phyloP scores from a whole-genome alignment of 1,140 invertebrate genomes.

The Zaprionus ornatus region DNA sequence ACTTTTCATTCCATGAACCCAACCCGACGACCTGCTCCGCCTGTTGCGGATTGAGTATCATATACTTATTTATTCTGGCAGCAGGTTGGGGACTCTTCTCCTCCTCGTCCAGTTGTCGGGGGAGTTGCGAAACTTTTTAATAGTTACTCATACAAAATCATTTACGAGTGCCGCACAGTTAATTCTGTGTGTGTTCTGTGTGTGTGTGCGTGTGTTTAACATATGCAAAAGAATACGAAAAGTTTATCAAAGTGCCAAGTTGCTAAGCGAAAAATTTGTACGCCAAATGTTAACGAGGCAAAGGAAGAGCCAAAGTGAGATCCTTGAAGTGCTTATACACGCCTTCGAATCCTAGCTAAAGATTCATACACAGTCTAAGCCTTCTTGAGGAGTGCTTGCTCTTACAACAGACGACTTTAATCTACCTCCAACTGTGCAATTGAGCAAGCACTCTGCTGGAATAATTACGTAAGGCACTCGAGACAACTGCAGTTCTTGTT shows the following conservation, averaged over 20 bases:
- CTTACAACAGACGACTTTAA: background rate
- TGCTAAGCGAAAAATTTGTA: conserved; percentile 28
- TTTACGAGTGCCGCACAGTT: conserved; percentile 56
- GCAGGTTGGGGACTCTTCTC: background rate
- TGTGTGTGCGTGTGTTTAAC: conserved; percentile 12
- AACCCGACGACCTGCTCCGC: background rate
- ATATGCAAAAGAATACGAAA: conserved; percentile 35
- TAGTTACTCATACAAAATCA: conserved; percentile 79
- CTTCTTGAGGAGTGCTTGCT: background rate
- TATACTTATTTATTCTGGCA: conserved; percentile 34
- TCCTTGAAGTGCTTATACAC: background rate
- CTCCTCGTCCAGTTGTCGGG: conserved; percentile 6
- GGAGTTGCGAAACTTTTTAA: conserved; percentile 68
- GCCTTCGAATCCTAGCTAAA: background rate
- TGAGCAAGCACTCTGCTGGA: conserved; percentile 5
- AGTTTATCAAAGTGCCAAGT: conserved; percentile 47
- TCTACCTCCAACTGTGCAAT: background rate
- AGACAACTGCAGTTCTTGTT: background rate
- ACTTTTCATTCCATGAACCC: conserved; percentile 22
- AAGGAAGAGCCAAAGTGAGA: background rate
- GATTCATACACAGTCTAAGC: background rate
- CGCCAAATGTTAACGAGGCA: conserved; percentile 22
- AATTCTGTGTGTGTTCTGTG: conserved; percentile 7
- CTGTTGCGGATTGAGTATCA: conserved; percentile 24
- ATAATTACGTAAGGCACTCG: conserved; percentile 29